A percentile compares a stretch with the other conserved stretches of the same genome.
phyloP scores from a whole-genome alignment of 1,140 invertebrate genomes.

The Phymorhynchus buccinoides region DNA sequence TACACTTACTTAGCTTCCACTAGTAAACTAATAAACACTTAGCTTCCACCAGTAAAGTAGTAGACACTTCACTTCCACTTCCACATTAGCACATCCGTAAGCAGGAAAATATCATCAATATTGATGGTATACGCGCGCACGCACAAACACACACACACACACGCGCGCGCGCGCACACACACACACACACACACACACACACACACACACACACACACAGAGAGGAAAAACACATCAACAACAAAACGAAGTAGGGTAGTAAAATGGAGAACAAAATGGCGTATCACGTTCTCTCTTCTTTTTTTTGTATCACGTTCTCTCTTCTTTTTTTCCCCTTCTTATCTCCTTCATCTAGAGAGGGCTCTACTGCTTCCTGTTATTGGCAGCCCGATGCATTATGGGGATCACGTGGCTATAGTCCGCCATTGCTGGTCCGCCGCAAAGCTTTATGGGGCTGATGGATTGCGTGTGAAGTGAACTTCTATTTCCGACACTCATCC shows the following conservation, averaged over 20 bases:
- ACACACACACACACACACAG: too few relatives aligned
- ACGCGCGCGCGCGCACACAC: not conserved
- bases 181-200: not conserved
- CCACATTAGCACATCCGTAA: too few relatives aligned
- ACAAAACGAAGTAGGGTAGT: not conserved
- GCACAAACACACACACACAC: not conserved
- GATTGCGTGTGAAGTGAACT: conserved; percentile 6
- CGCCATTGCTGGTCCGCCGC: not conserved
- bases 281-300: not conserved
- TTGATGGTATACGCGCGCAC: not conserved
- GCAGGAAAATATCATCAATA: too few relatives aligned
- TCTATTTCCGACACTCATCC: not conserved
- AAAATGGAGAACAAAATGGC: not conserved
- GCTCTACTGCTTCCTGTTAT: not conserved
- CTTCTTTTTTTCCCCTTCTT: too few relatives aligned
- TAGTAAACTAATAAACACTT: too few relatives aligned
- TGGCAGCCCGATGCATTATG: not conserved
- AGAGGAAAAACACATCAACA: too few relatives aligned
- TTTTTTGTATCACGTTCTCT: too few relatives aligned
- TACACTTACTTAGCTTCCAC: too few relatives aligned
- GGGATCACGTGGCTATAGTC: too few relatives aligned
- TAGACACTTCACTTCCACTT: too few relatives aligned
- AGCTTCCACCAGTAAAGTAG: too few relatives aligned
- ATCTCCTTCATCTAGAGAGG: too few relatives aligned
- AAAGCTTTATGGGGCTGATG: conserved; percentile 2